Percentiles rank a stretch among this genome's conserved stretches.
These are phyloP conservation scores for Drosophila tsacasi DNA, from an alignment of 1,140 invertebrate genomes.

Conservation along the genomic window DNA sequence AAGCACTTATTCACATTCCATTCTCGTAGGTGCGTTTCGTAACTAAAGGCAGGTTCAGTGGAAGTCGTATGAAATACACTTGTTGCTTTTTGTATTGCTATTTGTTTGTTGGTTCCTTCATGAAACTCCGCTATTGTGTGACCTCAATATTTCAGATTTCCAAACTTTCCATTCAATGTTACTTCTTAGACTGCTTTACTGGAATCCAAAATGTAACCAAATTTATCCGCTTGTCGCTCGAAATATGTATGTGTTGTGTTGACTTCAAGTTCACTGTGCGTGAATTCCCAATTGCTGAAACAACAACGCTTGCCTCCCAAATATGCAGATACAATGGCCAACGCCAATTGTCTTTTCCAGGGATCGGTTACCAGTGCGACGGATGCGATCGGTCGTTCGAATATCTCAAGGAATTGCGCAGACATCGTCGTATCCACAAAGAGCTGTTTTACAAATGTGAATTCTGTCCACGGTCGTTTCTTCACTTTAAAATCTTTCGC, in stretches of 20 bases:
- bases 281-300: conserved; percentile 25
- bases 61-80: conserved; percentile 10
- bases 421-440: conserved; percentile 87
- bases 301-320: conserved; percentile 2
- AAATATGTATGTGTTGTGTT: conserved; percentile 17
- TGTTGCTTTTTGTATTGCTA: conserved; percentile 10
- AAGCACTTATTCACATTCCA: conserved; percentile 21
- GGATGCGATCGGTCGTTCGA: conserved; percentile 86
- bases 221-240: conserved; percentile 11
- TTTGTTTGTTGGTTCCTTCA: conserved; percentile 1
- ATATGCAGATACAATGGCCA: conserved; percentile 43
- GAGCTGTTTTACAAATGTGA: conserved; percentile 87
- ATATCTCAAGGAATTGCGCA: conserved; percentile 86
- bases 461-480: conserved; percentile 87
- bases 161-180: conserved; percentile 5
- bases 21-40: conserved; percentile 23
- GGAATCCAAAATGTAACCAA: conserved; percentile 11
- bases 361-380: conserved; percentile 85
- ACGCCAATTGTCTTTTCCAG: conserved; percentile 67
- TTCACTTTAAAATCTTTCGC: conserved; percentile 86
- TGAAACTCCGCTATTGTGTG: not conserved
- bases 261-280: conserved; percentile 25
- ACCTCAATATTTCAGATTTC: conserved; percentile 1
- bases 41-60: conserved; percentile 3
- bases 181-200: not conserved